Evolutionary conservation across 2,113 vertebrate species (phyloP).

Genomic region (Pelvicachromis taeniatus): DNA sequence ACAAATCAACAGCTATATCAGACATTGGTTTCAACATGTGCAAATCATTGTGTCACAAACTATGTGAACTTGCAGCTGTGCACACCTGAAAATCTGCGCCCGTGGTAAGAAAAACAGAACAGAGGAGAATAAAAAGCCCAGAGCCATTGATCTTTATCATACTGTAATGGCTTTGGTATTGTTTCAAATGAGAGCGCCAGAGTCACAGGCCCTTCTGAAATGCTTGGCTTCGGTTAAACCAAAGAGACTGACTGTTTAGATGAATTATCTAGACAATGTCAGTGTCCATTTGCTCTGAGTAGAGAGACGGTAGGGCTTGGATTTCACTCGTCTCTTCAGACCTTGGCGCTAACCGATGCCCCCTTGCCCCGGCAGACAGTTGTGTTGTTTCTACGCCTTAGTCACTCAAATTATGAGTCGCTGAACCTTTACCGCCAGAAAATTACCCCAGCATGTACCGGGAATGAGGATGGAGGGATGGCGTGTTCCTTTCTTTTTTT

Average conservation of each 20-base stretch:
- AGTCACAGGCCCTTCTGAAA: slow-evolving; percentile 47
- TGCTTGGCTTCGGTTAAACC: slow-evolving; percentile 56
- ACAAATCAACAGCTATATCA: slow-evolving; percentile 37
- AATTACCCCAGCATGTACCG: slow-evolving; percentile 70
- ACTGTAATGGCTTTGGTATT: slow-evolving; percentile 53
- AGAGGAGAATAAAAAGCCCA: not conserved
- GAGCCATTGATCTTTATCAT: slow-evolving; percentile 60
- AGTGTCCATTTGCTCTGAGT: slow-evolving; percentile 69
- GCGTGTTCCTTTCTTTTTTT: slow-evolving; percentile 30
- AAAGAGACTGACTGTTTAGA: slow-evolving; percentile 73
- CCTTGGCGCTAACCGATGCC: slow-evolving; percentile 65
- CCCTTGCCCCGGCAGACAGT: slow-evolving; percentile 53
- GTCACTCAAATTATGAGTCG: slow-evolving; percentile 77
- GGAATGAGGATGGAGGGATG: slow-evolving; percentile 55
- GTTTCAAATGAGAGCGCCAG: slow-evolving; percentile 49
- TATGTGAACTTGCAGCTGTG: slow-evolving; percentile 15
- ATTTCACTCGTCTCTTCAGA: slow-evolving; percentile 71
- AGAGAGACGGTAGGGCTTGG: slow-evolving; percentile 55
- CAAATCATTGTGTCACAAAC: slow-evolving; percentile 57
- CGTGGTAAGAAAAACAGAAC: slow-evolving; percentile 29
- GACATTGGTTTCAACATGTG: slow-evolving; percentile 46
- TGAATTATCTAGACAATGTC: slow-evolving; percentile 77
- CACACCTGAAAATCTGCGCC: slow-evolving; percentile 45
- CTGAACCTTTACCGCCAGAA: slow-evolving; percentile 77
- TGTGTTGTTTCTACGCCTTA: slow-evolving; percentile 73